These are phyloP conservation scores for Colletes gigas DNA, from an alignment of 1,140 invertebrate genomes.

Conservation along the genomic window DNA sequence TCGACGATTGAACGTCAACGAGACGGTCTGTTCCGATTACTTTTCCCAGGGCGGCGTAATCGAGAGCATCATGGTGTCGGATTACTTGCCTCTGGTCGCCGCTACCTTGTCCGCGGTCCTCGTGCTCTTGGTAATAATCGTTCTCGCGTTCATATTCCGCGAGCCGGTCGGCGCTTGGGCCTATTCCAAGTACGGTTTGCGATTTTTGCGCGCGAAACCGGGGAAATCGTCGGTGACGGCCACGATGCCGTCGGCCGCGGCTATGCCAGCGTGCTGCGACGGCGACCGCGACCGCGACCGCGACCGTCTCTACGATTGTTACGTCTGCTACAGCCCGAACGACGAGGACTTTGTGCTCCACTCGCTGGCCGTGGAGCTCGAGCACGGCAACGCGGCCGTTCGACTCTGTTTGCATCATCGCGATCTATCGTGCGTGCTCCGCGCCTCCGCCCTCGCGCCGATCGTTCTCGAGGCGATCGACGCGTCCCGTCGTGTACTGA, in stretches of 20 bases:
- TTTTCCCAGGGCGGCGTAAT: conserved; percentile 91
- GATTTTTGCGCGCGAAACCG: conserved; percentile 82
- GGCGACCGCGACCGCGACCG: conserved; percentile 92
- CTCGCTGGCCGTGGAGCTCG: conserved; percentile 91
- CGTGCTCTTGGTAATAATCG: conserved; percentile 87
- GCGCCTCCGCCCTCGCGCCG: conserved; percentile 83
- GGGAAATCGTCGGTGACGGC: conserved; percentile 38
- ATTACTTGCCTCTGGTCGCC: conserved; percentile 92
- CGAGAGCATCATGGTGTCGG: conserved; percentile 90
- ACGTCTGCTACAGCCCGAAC: conserved; percentile 95
- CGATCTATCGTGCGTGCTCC: conserved; percentile 89
- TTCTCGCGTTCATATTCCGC: conserved; percentile 91
- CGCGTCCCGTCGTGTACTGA: conserved; percentile 89
- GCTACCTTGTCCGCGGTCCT: conserved; percentile 88
- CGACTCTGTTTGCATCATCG: conserved; percentile 93
- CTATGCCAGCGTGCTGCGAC: conserved; percentile 72
- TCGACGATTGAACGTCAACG: conserved; percentile 90
- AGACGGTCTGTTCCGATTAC: conserved; percentile 91
- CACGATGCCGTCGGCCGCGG: conserved; percentile 52
- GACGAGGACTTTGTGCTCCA: conserved; percentile 95
- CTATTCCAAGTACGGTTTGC: conserved; percentile 92
- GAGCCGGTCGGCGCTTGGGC: conserved; percentile 93
- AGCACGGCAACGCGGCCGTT: conserved; percentile 87
- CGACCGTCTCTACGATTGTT: conserved; percentile 95
- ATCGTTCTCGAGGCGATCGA: conserved; percentile 93